A percentile compares a stretch with the other conserved stretches of the same genome.
These are phyloP conservation scores for Deilephila elpenor DNA, from an alignment of 2,888 invertebrate species.

Conservation along the genomic window DNA sequence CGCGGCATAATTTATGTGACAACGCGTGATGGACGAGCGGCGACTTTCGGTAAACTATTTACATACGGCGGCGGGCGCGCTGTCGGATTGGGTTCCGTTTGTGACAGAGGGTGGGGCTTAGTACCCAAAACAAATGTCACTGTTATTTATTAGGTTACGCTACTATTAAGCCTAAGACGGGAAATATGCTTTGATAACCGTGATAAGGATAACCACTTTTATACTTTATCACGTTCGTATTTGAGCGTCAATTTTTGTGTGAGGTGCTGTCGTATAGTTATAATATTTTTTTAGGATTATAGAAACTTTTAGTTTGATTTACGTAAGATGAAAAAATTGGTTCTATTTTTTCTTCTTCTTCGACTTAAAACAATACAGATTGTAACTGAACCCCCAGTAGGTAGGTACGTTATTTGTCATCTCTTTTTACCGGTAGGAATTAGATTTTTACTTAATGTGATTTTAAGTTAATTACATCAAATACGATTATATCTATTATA, in stretches of 20 bases:
- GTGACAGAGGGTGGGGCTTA: constrained; percentile 84
- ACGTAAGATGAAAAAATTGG: no score
- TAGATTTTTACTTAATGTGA: no score
- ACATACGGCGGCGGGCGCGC: constrained; percentile 81
- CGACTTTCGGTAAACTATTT: constrained; percentile 85
- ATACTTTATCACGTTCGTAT: constrained; percentile 8
- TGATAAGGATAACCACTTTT: constrained; percentile 39
- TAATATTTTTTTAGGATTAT: no score
- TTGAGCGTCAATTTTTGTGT: neutral
- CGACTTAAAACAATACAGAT: no score
- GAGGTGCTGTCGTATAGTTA: neutral
- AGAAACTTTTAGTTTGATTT: no score
- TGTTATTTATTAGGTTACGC: constrained; percentile 83
- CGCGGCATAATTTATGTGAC: constrained; percentile 85
- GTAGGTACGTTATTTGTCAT: no score
- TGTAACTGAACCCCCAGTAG: no score
- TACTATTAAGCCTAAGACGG: constrained; percentile 79
- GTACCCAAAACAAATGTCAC: constrained; percentile 84
- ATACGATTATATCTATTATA: no score
- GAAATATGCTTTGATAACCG: constrained; percentile 62
- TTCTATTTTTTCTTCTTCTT: no score
- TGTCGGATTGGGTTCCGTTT: constrained; percentile 82
- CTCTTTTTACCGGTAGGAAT: no score
- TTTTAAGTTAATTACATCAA: no score
- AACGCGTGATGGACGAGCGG: constrained; percentile 85